Evolutionary conservation across 2,888 invertebrate genomes (phyloP), one percentile per base, ranked within the genome.

Genomic region (Merodon equestris): DNA sequence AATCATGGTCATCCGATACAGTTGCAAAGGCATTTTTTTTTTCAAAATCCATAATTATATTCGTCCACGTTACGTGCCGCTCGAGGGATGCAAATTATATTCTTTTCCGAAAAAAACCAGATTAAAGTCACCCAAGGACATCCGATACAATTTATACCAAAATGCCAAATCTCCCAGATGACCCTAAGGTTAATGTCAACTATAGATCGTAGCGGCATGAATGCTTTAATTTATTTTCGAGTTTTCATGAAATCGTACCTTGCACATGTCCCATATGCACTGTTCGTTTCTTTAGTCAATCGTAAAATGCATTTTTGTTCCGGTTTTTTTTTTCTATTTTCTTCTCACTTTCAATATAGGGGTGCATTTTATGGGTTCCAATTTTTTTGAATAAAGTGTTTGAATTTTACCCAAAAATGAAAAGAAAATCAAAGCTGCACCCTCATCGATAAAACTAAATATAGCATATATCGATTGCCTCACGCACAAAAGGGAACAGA

Each of bases 1-100:
- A 66, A 79, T 56, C 64, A 73, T 70, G 74, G 79, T 79, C 79
- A 79, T 79, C 79, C 68, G 79, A 79, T 79, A 79, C 60, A 79
- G 19, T 79, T 74, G 42, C 79, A 68, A 70, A 54, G 44, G 48
- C 67, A 42, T 40, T 45, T 15, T 57, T 27, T 47, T 72, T 66
- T 42, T 27, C n/a, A 68, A 79, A 73, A 64, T 64, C 68, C 57
- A 64, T 79, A 73, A 79, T 79, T 68, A 79, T 74, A 13, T 48
- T 60, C 68, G 53, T 48, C 57, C 53, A 18, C 68, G 77, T 74
- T 74, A 74, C 79, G 79, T 79, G 79, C 70, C 74, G 18, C n/a
- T 53, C 63, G 44, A 79, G 74, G 79, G 74, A 79, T 79, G 79
- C 79, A 79, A 79, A 79, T 79, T 79, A 68, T 74, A 60, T 64